These are phyloP conservation scores for Heliothis subflexa DNA, from an alignment of 1,140 invertebrate genomes.

Conservation along the genomic window DNA sequence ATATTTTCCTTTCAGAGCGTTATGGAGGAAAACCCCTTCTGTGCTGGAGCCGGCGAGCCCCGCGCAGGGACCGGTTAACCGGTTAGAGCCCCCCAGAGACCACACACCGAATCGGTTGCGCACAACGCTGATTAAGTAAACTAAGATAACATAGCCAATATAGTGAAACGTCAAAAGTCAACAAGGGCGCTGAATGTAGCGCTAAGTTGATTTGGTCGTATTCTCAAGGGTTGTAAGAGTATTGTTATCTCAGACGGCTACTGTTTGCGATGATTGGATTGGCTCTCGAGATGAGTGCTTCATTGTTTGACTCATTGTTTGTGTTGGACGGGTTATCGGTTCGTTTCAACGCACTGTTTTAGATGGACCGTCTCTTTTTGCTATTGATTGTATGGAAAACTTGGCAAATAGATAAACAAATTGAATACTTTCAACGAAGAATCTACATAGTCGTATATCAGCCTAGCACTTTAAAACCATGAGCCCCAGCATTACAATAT, in stretches of 20 bases:
- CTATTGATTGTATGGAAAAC: slow-evolving; percentile 1
- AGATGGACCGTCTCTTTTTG: slow-evolving; percentile 8
- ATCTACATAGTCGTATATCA: too few relatives aligned
- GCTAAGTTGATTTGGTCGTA: slow-evolving; percentile 81
- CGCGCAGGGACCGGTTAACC: slow-evolving; percentile 72
- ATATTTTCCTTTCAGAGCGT: slow-evolving; percentile 79
- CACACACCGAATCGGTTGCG: slow-evolving; percentile 70
- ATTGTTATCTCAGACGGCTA: slow-evolving; percentile 80
- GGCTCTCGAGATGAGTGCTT: slow-evolving; percentile 69
- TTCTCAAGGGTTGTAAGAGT: slow-evolving; percentile 79
- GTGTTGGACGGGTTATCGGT: slow-evolving; percentile 56
- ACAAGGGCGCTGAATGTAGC: slow-evolving; percentile 78
- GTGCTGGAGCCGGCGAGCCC: slow-evolving; percentile 55
- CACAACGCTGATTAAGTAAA: slow-evolving; percentile 83
- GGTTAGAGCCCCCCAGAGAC: slow-evolving; percentile 76
- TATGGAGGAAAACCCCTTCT: slow-evolving; percentile 77
- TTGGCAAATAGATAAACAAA: background rate
- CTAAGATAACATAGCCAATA: slow-evolving; percentile 81
- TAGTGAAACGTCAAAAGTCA: slow-evolving; percentile 81
- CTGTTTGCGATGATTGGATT: slow-evolving; percentile 83
- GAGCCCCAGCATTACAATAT: background rate
- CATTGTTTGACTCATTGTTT: slow-evolving; percentile 63
- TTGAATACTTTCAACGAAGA: too few relatives aligned
- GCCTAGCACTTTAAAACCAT: background rate
- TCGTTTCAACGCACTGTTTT: slow-evolving; percentile 29